These are phyloP conservation scores for Arvicanthis niloticus DNA, from an alignment of 2,113 vertebrate species.

Conservation along the genomic window DNA sequence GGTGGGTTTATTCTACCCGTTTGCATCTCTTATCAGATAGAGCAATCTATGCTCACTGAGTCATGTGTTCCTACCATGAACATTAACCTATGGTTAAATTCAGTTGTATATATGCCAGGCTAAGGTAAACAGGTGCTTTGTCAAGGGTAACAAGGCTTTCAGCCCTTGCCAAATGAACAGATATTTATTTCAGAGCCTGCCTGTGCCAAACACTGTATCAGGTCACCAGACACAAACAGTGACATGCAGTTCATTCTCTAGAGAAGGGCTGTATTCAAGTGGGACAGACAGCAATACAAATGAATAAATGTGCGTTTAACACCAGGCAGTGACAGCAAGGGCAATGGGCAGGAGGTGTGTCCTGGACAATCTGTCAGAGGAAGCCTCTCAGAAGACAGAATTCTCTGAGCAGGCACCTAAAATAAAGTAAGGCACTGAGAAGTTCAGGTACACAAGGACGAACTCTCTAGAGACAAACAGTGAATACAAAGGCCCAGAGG, in stretches of 20 bases:
- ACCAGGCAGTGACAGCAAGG: not conserved
- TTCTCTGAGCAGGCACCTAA: slow-evolving; percentile 28
- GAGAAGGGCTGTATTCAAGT: not conserved
- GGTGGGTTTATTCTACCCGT: slow-evolving; percentile 35
- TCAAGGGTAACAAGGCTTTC: not conserved
- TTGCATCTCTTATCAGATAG: slow-evolving; percentile 66
- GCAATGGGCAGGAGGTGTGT: not conserved
- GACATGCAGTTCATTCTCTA: slow-evolving; percentile 6
- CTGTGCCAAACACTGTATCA: not conserved
- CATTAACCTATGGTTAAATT: slow-evolving; percentile 53
- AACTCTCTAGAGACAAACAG: not conserved
- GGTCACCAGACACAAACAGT: not conserved
- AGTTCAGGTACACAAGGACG: not conserved
- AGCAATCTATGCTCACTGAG: slow-evolving; percentile 73
- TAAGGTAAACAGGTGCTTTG: slow-evolving; percentile 35
- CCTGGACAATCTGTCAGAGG: not conserved
- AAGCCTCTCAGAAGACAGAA: not conserved
- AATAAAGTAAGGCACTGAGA: slow-evolving; percentile 14
- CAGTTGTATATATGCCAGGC: not conserved
- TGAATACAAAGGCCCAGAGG: not conserved
- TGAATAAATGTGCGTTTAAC: not conserved
- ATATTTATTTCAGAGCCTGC: slow-evolving; percentile 43
- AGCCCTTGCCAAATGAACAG: not conserved
- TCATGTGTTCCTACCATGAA: slow-evolving; percentile 58
- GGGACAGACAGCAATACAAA: slow-evolving; percentile 37